Evolutionary conservation across 2,888 invertebrate genomes (phyloP), one percentile per base, ranked within the genome.

Genomic region (Phania funesta): DNA sequence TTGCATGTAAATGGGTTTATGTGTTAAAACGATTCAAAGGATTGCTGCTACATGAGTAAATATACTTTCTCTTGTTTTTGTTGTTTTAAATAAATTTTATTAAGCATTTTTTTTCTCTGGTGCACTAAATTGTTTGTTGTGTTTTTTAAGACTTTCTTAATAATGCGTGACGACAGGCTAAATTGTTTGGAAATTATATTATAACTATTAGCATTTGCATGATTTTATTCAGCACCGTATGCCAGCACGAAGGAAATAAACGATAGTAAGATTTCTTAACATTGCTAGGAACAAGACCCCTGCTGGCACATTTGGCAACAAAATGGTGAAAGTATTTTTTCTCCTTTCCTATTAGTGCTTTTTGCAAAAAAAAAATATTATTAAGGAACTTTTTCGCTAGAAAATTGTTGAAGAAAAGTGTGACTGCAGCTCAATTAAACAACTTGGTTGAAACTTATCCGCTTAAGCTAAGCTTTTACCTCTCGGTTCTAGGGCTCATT

Each of bases 81-180:
- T 65, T 52, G 7, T 62, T 62, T 81, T 76, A 75, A 83, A 48
- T 82, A 79, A 68, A 76, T 54, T 60, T 13, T 0, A 38, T 4
- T 13, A 38, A 11, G n/a, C 11, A 38, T n/a, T 20, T 20, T 54
- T 44, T 56, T 58, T 41, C 24, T 62, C 44, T 64, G 18, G 32
- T 32, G 24, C 7, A 13, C 13, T 65, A 11, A 26, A 22, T 32
- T 52, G 0, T 46, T 44, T 60, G 11, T 18, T 38, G 11, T 38
- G 3, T 20, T 24, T n/a, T 35, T 29, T 24, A 9, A 32, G 16
- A 18, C 1, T 41, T 54, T 64, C 16, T 46, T 54, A 64, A 54
- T 41, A 44, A 64, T 74, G 54, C 54, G 64, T 54, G 54, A 64
- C 62, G 54, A 46, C 22, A 41, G 46, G 18, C 32, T 64, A 24